Evolutionary conservation across 2,113 vertebrate genomes (phyloP).

Genomic region (Oceanodroma tethys): DNA sequence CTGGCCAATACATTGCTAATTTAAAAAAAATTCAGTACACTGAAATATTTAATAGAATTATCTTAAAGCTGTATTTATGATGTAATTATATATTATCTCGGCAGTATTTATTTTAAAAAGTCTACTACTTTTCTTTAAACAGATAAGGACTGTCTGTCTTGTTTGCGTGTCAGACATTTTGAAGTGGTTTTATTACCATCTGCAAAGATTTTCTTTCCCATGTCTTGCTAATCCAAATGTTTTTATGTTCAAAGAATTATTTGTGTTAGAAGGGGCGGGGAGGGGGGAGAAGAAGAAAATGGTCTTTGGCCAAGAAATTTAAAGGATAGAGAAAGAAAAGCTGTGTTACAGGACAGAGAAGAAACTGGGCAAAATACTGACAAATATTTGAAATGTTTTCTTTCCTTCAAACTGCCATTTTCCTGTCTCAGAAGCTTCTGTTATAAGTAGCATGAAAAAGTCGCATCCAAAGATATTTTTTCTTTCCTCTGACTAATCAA

Average conservation of each 20-base stretch:
- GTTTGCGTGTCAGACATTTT: background rate
- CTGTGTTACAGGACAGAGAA: background rate
- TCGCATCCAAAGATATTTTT: background rate
- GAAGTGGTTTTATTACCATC: background rate
- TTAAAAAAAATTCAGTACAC: background rate
- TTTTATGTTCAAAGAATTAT: background rate
- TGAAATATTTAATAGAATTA: background rate
- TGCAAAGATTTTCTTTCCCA: background rate
- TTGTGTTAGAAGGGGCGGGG: background rate
- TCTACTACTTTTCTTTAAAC: background rate
- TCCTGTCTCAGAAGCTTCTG: background rate
- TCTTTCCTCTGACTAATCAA: background rate
- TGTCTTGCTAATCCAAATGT: background rate
- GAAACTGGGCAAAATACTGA: background rate
- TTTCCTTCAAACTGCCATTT: background rate
- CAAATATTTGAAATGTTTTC: background rate
- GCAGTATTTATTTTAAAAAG: background rate
- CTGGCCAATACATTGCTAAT: background rate
- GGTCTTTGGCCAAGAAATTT: background rate
- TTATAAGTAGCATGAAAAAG: background rate
- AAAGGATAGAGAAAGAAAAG: background rate
- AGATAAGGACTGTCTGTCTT: background rate
- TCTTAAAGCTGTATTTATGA: background rate
- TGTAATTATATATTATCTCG: background rate
- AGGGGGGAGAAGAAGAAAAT: background rate